Evolutionary conservation across 2,797 vertebrate species (phyloP), one percentile per base, ranked within the genome.

Genomic region (Typhlichthys eigenmanni): DNA sequence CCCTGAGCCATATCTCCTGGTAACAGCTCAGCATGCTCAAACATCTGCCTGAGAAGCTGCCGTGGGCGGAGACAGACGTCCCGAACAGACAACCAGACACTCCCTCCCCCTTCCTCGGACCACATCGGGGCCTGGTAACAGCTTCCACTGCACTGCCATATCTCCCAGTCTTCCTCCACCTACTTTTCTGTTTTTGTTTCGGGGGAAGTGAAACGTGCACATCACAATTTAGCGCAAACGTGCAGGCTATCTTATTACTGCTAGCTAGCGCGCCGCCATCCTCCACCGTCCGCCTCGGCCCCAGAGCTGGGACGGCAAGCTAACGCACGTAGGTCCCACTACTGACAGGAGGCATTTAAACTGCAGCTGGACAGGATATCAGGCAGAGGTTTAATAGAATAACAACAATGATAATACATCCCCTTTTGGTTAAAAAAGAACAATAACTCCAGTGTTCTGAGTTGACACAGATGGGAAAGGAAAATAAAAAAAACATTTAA

Each of bases 321-420:
- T 45, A 71, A 46, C 54, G 82, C 88, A 89, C 81, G 84, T 85
- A 79, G 78, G 72, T 80, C 80, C 69, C 55, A 75, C 85, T 66
- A 55, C 47, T 32, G 53, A 58, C 62, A 57, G 69, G 62, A 80
- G 52, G 46, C 60, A 64, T 62, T 63, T 58, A 50, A 69, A 69
- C 29, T 68, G 69, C 85, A 91, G 85, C 86, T 90, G 86, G 63
- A 24, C 81, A 79, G 82, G 85, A 90, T 85, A 75, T 84, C 78
- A 83, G 64, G 54, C 46, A 45, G 55, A 75, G 47, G 71, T 71
- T 60, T 67, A 62, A 80, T 74, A 58, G 38, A 76, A 81, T 72
- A 63, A 66, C 19, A 65, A 14, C 19, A 46, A 45, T 76, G 75
- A 48, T 60, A 66, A 64, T 48, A 63, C 69, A 70, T 50, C 47